These are phyloP conservation scores for Philypnodon macrostomus DNA, from an alignment of 2,797 vertebrate genomes.

Conservation along the genomic window DNA sequence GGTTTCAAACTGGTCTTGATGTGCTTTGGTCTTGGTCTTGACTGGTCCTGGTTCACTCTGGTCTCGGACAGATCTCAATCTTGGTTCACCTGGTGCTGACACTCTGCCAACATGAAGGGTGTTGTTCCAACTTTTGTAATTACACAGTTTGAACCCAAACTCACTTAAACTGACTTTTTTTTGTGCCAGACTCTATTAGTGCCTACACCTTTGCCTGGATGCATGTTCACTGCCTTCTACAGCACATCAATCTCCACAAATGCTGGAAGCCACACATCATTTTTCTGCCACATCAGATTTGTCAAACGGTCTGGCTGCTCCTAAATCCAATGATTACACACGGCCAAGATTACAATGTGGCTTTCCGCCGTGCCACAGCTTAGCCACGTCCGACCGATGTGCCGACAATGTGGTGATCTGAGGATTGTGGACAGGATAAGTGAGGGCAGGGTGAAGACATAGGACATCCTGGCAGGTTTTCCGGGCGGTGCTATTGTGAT, in stretches of 20 bases:
- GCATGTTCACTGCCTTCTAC: slow-evolving; percentile 30
- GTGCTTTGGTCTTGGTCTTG: too few relatives aligned
- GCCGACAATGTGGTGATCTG: slow-evolving; percentile 53
- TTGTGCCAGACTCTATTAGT: too few relatives aligned
- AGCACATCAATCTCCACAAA: slow-evolving; percentile 43
- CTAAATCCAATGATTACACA: slow-evolving; percentile 73
- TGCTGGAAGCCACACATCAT: slow-evolving; percentile 36
- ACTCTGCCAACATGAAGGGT: too few relatives aligned
- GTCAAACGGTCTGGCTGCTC: slow-evolving; percentile 45
- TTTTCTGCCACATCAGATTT: slow-evolving; percentile 55
- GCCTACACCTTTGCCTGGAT: too few relatives aligned
- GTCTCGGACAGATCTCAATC: too few relatives aligned
- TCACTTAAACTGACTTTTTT: too few relatives aligned
- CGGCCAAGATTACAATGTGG: slow-evolving; percentile 70
- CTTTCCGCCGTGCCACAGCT: slow-evolving; percentile 50
- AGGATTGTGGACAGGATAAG: slow-evolving; percentile 63
- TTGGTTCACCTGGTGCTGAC: too few relatives aligned
- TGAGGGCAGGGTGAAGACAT: slow-evolving; percentile 43
- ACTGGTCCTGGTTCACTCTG: too few relatives aligned
- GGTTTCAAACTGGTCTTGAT: too few relatives aligned
- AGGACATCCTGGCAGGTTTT: slow-evolving; percentile 49
- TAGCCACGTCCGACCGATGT: slow-evolving; percentile 45
- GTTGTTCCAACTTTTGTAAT: too few relatives aligned
- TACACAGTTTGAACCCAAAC: too few relatives aligned
- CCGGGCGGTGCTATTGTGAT: slow-evolving; percentile 13